phyloP scores from a whole-genome alignment of 2,888 invertebrate genomes.

The Latrodectus hesperus region DNA sequence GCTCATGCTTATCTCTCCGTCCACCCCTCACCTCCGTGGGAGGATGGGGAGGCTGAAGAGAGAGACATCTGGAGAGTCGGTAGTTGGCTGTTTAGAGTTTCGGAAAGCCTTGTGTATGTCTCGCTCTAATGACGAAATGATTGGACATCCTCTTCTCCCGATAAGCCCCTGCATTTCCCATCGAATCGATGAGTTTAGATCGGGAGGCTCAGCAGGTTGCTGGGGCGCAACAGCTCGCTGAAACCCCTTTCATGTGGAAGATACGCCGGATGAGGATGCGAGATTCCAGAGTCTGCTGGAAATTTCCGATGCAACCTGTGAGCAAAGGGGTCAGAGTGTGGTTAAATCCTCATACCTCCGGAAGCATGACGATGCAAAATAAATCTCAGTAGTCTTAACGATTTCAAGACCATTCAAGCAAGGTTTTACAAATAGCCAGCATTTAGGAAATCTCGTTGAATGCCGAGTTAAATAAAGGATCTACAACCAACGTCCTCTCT shows the following conservation, averaged over 20 bases:
- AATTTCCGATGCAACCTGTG: not conserved
- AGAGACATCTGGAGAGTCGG: conserved; percentile 54
- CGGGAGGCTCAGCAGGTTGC: conserved; percentile 27
- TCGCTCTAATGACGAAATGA: conserved; percentile 68
- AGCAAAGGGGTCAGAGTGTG: too few species aligned
- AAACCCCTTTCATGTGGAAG: not conserved
- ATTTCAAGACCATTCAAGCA: not conserved
- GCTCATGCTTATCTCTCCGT: conserved; percentile 45
- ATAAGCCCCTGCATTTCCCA: conserved; percentile 35
- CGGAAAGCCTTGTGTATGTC: conserved; percentile 13
- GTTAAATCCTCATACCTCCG: too few species aligned
- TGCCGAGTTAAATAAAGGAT: not conserved
- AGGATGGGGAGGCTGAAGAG: conserved; percentile 10
- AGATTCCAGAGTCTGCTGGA: not conserved
- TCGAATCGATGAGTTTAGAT: conserved; percentile 9
- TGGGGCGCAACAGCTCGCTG: conserved; percentile 42
- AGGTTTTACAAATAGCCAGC: not conserved
- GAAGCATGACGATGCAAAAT: not conserved
- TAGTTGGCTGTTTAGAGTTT: conserved; percentile 24
- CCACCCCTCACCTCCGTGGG: conserved; percentile 12
- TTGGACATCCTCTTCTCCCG: conserved; percentile 38
- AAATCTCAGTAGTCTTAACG: not conserved
- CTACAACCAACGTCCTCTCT: not conserved
- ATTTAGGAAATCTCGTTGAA: not conserved
- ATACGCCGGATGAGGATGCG: not conserved